These are phyloP conservation scores for Caenorhabditis tropicalis DNA, from an alignment of 1,140 invertebrate species.

Conservation along the genomic window DNA sequence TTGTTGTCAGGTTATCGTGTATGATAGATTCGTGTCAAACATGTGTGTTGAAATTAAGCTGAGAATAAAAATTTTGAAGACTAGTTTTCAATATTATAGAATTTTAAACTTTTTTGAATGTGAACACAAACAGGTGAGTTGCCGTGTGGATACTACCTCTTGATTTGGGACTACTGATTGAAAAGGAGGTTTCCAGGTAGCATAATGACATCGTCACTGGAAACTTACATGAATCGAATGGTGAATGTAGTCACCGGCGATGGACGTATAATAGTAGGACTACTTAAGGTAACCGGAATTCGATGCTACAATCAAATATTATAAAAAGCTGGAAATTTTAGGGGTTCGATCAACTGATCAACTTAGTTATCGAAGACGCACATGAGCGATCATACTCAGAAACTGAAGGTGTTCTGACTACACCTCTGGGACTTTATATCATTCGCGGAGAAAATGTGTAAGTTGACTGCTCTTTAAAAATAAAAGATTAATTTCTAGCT, in stretches of 20 bases:
- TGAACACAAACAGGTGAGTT: neutral
- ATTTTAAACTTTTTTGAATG: neutral
- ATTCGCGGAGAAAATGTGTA: conserved; percentile 96
- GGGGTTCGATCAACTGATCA: conserved; percentile 96
- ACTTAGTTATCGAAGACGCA: conserved; percentile 94
- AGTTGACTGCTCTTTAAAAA: conserved; percentile 72
- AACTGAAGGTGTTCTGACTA: conserved; percentile 89
- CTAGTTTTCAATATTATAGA: conserved; percentile 18
- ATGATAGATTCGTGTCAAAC: conserved; percentile 43
- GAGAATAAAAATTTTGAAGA: conserved; percentile 53
- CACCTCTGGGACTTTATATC: conserved; percentile 92
- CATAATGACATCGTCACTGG: conserved; percentile 51
- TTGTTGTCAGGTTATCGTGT: conserved; percentile 5
- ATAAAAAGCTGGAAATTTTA: too few relatives aligned
- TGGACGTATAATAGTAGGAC: conserved; percentile 74
- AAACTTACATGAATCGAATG: conserved; percentile 61
- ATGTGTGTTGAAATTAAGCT: conserved; percentile 38
- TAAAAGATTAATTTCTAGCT: too few relatives aligned
- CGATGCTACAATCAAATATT: too few relatives aligned
- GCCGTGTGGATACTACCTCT: neutral
- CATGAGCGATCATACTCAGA: conserved; percentile 94
- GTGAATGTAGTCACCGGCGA: conserved; percentile 64
- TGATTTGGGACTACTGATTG: neutral
- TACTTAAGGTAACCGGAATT: conserved; percentile 78
- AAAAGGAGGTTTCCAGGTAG: neutral